These are phyloP conservation scores for Lagocephalus sceleratus DNA, from an alignment of 2,797 vertebrate genomes.

Conservation along the genomic window DNA sequence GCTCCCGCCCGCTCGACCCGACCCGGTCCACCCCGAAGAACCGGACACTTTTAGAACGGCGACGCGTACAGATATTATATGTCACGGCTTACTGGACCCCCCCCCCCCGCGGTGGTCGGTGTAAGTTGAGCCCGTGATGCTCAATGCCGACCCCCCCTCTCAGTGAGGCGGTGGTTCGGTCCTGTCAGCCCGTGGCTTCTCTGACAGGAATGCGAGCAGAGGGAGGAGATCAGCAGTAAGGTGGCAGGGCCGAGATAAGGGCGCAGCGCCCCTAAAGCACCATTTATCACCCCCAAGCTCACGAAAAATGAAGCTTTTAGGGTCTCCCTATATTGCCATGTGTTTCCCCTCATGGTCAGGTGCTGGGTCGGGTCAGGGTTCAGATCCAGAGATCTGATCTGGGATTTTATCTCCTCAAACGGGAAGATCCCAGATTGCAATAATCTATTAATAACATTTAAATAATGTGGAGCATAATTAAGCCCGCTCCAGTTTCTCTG, in stretches of 20 bases:
- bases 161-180: constrained; percentile 45
- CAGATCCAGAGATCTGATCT: not conserved
- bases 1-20: too few species aligned
- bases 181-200: constrained; percentile 64
- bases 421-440: constrained; percentile 10
- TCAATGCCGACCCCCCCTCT: too few species aligned
- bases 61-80: too few species aligned
- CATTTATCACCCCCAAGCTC: too few species aligned
- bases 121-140: too few species aligned
- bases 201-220: constrained; percentile 63
- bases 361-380: not conserved
- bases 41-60: too few species aligned
- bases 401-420: constrained; percentile 5
- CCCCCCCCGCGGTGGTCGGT: too few species aligned
- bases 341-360: too few species aligned
- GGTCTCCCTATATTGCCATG: too few species aligned
- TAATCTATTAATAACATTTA: constrained; percentile 34
- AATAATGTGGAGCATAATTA: constrained; percentile 45
- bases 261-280: constrained; percentile 7
- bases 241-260: constrained; percentile 44
- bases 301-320: too few species aligned
- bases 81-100: too few species aligned
- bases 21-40: too few species aligned
- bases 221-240: constrained; percentile 60
- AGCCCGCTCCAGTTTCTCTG: constrained; percentile 54